Conservation (phyloP, 2,113 vertebrate genomes). For the Lutjanus erythropterus region DNA sequence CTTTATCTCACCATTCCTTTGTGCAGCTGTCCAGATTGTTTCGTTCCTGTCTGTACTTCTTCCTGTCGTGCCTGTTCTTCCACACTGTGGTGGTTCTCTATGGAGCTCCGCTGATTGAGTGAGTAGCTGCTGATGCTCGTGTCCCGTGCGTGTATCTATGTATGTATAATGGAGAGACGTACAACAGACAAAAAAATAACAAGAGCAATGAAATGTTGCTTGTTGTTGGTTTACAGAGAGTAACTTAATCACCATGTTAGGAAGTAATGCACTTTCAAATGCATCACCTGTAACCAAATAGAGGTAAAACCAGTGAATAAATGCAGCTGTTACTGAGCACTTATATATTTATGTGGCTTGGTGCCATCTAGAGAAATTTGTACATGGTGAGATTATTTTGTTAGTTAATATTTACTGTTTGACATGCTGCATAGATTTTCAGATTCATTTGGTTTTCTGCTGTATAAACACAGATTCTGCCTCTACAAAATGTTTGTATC, state of each 20-base stretch:
- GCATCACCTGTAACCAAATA: too few species aligned
- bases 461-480: not conserved
- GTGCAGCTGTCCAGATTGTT: conserved; percentile 90
- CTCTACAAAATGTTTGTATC: not conserved
- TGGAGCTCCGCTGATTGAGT: conserved; percentile 96
- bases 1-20: conserved; percentile 9
- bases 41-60: conserved; percentile 93
- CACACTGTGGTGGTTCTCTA: conserved; percentile 95
- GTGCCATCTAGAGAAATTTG: not conserved
- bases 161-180: not conserved
- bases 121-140: conserved; percentile 78
- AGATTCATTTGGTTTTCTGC: not conserved
- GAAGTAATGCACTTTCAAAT: too few species aligned
- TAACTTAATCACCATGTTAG: not conserved
- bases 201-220: not conserved
- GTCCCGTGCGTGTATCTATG: not conserved
- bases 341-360: not conserved
- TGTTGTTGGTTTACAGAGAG: not conserved
- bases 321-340: not conserved
- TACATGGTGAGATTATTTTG: not conserved
- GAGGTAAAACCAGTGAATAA: not conserved
- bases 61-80: conserved; percentile 93
- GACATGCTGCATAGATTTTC: not conserved
- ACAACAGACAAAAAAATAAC: too few species aligned
- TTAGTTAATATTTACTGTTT: not conserved